Conservation (phyloP, 2,888 invertebrate genomes). For the Parnassius apollo region DNA sequence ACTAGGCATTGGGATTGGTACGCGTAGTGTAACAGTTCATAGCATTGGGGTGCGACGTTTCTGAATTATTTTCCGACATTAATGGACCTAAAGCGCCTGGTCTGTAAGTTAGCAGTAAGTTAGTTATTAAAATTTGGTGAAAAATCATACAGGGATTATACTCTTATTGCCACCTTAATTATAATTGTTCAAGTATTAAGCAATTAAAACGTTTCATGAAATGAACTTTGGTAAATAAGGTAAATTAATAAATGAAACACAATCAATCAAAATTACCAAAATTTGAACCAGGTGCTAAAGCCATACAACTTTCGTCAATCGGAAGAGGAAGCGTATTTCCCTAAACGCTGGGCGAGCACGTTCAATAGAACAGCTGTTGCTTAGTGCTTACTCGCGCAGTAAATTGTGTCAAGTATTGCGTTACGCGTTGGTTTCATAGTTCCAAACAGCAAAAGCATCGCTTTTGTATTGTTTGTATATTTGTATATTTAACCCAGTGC, state of each 20-base stretch:
- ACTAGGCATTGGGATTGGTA: no score
- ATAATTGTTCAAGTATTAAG: no score
- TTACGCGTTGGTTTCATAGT: slow-evolving; percentile 13
- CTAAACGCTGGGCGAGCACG: slow-evolving; percentile 1
- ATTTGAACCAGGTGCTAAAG: slow-evolving; percentile 14
- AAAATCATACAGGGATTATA: no score
- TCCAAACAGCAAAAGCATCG: slow-evolving; percentile 13
- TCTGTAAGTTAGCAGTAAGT: no score
- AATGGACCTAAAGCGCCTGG: no score
- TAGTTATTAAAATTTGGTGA: no score
- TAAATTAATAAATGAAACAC: neutral
- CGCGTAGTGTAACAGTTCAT: no score
- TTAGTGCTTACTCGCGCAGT: slow-evolving; percentile 4
- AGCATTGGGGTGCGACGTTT: no score
- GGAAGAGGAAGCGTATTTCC: slow-evolving; percentile 21
- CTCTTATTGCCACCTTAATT: no score
- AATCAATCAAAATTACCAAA: slow-evolving; percentile 1
- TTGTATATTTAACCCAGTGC: no score
- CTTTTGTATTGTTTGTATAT: slow-evolving; percentile 18
- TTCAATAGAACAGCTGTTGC: slow-evolving; percentile 24
- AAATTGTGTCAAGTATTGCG: slow-evolving; percentile 20
- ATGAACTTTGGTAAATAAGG: neutral
- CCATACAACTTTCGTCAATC: slow-evolving; percentile 19
- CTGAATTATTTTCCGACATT: no score
- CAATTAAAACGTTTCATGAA: no score